Evolutionary conservation across 2,888 invertebrate species (phyloP), one percentile per base, ranked within the genome.

Genomic region (Lissonota sp.): DNA sequence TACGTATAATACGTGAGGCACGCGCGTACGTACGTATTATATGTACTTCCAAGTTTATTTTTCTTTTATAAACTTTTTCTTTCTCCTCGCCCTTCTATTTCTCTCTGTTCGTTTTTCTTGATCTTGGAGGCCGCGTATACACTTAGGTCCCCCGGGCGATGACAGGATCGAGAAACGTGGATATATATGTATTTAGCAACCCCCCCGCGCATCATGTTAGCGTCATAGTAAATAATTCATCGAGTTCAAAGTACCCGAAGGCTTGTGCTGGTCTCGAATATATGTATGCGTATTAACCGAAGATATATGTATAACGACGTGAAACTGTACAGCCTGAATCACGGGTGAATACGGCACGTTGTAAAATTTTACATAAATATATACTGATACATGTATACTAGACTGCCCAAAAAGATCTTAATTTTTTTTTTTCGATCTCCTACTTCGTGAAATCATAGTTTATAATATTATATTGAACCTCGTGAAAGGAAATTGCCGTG

Each of bases 201-300:
- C 26, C 12, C 7, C 75, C 76, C 44, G 70, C 80, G 83, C 84
- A 80, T 87, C 85, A 85, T 86, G 88, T 87, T 86, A 77, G 84
- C 84, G 85, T 85, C 83, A 83, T 86, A 84, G 86, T 89, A 88
- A 89, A 89, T 89, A 89, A 88, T 89, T 89, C 87, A 88, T 87
- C 82, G 84, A 80, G 79, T 85, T 85, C 82, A 85, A 83, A 82
- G 84, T 81, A 84, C 84, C 81, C 83, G 66, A 76, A 79, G 77
- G 72, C 77, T 71, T 82, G 67, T 78, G 80, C 70, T 57, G 73
- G 26, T 3, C 26, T 26, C 69, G 66, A 73, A 79, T 77, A 81
- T 80, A 57, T 62, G n/a, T n/a, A n/a, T 40, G 12, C n/a, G 71
- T 7, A 73, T 81, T 58, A 72, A 71, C 67, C 37, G 70, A 26